These are phyloP conservation scores for Triplophysa rosa DNA, from an alignment of 2,113 vertebrate genomes.

Conservation along the genomic window DNA sequence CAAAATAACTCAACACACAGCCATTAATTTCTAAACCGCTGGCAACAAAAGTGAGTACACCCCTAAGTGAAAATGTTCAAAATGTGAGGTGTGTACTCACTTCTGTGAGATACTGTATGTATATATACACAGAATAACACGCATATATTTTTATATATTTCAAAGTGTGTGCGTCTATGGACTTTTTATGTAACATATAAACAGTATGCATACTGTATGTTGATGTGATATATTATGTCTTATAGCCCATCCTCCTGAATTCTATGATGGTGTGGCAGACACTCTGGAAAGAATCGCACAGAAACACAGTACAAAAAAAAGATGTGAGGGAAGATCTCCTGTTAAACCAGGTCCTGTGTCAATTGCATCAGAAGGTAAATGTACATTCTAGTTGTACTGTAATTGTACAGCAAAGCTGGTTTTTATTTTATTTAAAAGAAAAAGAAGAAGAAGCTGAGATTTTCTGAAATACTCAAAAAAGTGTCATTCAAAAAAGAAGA, in stretches of 20 bases:
- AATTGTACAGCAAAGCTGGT: neutral
- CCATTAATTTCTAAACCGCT: too few species aligned
- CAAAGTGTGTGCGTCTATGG: too few species aligned
- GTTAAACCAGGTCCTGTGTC: constrained; percentile 2
- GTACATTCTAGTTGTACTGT: constrained; percentile 39
- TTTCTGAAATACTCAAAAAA: constrained; percentile 63
- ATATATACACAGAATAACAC: too few species aligned
- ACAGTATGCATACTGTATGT: neutral
- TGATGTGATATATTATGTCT: neutral
- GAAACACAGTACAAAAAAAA: constrained; percentile 59
- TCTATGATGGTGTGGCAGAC: constrained; percentile 70
- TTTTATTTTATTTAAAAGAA: too few species aligned
- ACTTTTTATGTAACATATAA: too few species aligned
- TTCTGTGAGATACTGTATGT: too few species aligned
- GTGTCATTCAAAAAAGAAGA: constrained; percentile 46
- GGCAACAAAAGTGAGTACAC: too few species aligned
- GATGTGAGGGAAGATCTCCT: constrained; percentile 11
- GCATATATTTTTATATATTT: too few species aligned
- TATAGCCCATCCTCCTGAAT: constrained; percentile 64
- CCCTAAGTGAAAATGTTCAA: too few species aligned
- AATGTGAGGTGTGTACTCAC: too few species aligned
- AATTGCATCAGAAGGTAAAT: constrained; percentile 4
- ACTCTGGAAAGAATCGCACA: constrained; percentile 68
- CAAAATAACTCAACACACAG: too few species aligned
- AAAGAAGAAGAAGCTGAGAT: constrained; percentile 54